Percentiles rank a stretch among this genome's conserved stretches.
These are phyloP conservation scores for Lycia hirtaria DNA, from an alignment of 2,888 invertebrate genomes.

Conservation along the genomic window DNA sequence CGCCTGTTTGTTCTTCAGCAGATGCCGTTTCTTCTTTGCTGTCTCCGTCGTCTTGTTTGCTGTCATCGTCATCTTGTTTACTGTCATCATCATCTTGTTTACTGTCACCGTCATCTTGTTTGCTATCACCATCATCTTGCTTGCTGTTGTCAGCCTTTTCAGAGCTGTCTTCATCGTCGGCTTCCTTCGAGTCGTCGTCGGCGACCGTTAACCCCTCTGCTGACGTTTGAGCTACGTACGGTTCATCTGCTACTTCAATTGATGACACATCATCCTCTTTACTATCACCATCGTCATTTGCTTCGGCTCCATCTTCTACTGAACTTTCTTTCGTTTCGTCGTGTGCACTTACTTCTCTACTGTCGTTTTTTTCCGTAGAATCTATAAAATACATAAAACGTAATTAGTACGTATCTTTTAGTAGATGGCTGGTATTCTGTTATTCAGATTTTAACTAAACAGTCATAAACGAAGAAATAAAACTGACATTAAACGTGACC, in stretches of 20 bases:
- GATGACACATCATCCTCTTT: slow-evolving; percentile 69
- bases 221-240: slow-evolving; percentile 76
- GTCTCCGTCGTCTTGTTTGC: slow-evolving; percentile 60
- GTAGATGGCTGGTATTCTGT: not conserved
- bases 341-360: slow-evolving; percentile 79
- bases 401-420: not conserved
- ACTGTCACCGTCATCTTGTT: slow-evolving; percentile 53
- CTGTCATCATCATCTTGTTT: slow-evolving; percentile 59
- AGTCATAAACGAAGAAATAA: not conserved
- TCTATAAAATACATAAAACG: slow-evolving; percentile 56
- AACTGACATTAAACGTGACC: not conserved
- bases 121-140: slow-evolving; percentile 56
- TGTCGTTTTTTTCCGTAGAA: slow-evolving; percentile 80
- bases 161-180: slow-evolving; percentile 65
- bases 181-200: slow-evolving; percentile 70
- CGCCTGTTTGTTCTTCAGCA: slow-evolving; percentile 78
- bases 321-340: slow-evolving; percentile 77
- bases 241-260: slow-evolving; percentile 80
- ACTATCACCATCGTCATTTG: slow-evolving; percentile 55
- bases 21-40: slow-evolving; percentile 70
- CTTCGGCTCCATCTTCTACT: slow-evolving; percentile 67
- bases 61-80: slow-evolving; percentile 60
- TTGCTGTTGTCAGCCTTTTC: slow-evolving; percentile 59
- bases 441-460: not conserved
- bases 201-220: slow-evolving; percentile 73